A percentile compares a stretch with the other conserved stretches of the same genome.
These are phyloP conservation scores for Caenorhabditis panamensis DNA, from an alignment of 2,888 invertebrate genomes.

Conservation along the genomic window DNA sequence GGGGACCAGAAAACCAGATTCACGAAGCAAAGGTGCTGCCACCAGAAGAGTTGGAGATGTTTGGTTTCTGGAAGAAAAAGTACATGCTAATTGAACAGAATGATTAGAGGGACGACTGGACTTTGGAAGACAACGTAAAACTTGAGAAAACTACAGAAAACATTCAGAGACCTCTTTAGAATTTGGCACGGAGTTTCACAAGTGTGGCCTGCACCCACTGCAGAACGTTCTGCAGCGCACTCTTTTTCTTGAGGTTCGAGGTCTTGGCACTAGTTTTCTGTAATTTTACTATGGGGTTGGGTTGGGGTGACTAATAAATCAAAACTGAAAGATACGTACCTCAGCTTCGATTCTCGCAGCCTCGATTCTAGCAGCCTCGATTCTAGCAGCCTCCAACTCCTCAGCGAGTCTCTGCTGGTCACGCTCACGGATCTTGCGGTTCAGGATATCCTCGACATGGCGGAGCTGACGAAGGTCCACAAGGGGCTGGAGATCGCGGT, in stretches of 20 bases:
- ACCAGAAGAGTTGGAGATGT: constrained; percentile 15
- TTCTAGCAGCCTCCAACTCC: not conserved
- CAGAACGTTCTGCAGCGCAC: not conserved
- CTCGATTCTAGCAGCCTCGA: not conserved
- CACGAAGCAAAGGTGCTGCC: not conserved
- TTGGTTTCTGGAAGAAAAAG: constrained; percentile 26
- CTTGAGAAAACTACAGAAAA: not conserved
- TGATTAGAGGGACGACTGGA: not conserved
- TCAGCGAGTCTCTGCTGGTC: constrained; percentile 4
- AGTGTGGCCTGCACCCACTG: not conserved
- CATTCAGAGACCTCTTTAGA: not conserved
- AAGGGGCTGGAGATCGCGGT: constrained; percentile 38
- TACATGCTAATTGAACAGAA: constrained; percentile 8
- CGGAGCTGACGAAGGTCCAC: constrained; percentile 35
- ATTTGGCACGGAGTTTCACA: constrained; percentile 2
- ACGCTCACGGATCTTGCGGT: constrained; percentile 6
- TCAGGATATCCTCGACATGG: constrained; percentile 13
- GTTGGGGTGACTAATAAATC: too few species aligned
- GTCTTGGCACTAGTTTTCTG: not conserved
- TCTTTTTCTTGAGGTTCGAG: not conserved
- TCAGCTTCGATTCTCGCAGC: too few species aligned
- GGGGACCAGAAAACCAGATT: constrained; percentile 9
- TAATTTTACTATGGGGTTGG: not conserved
- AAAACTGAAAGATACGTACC: too few species aligned
- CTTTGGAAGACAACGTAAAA: not conserved